Conservation (phyloP, 2,113 vertebrate species). For the Microtus montanus region DNA sequence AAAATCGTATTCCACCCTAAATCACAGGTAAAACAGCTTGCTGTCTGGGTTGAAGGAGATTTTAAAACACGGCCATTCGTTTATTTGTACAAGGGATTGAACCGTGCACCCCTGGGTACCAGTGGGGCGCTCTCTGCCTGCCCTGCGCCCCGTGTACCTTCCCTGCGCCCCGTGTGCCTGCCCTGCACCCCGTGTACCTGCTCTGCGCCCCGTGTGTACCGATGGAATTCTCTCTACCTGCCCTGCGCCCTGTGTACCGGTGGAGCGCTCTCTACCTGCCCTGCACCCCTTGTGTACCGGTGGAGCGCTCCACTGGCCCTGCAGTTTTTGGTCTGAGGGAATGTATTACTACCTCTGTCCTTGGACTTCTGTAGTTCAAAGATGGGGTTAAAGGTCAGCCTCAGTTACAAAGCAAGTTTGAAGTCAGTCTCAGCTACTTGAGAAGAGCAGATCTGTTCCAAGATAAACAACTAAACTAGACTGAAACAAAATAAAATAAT, state of each 20-base stretch:
- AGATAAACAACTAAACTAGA: not conserved
- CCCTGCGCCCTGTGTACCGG: not conserved
- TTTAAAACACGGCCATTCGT: not conserved
- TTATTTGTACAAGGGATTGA: not conserved
- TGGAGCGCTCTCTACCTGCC: no score
- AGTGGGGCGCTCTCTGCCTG: no score
- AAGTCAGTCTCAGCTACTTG: not conserved
- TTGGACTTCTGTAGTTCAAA: not conserved
- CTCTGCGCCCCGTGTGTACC: no score
- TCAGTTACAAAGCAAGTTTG: not conserved
- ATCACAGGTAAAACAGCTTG: not conserved
- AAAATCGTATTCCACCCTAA: not conserved
- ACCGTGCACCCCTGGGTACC: not conserved
- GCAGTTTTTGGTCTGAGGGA: not conserved
- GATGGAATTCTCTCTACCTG: no score
- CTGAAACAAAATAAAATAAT: not conserved
- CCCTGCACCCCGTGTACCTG: no score
- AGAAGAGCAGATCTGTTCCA: not conserved
- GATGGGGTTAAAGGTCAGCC: not conserved
- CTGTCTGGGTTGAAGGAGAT: not conserved
- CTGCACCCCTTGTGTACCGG: fast-evolving
- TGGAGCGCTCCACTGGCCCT: no score
- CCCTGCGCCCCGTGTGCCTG: no score
- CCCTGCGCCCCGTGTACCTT: no score
- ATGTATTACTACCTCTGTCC: not conserved